Conservation (phyloP, 2,797 vertebrate species). For the Dryobates pubescens region DNA sequence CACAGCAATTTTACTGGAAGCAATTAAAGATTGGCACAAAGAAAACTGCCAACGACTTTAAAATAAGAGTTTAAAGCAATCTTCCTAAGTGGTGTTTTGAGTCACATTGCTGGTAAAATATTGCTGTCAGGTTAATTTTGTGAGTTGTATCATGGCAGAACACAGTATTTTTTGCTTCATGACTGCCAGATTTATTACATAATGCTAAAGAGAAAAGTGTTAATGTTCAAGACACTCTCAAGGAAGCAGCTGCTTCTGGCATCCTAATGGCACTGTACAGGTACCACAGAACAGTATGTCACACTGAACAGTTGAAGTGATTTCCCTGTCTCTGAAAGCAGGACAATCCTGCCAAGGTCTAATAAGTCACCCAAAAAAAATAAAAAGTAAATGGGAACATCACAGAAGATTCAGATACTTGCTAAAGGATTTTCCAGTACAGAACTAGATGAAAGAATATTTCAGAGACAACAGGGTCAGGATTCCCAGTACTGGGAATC, state of each 20-base stretch:
- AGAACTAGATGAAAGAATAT: not conserved
- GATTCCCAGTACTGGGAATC: not conserved
- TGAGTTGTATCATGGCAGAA: slow-evolving; percentile 21
- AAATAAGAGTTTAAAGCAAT: slow-evolving; percentile 34
- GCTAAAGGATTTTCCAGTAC: not conserved
- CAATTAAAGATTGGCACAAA: slow-evolving; percentile 1
- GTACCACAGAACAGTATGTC: not conserved
- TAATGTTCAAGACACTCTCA: not conserved
- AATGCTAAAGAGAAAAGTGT: not conserved
- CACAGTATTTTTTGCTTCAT: slow-evolving; percentile 6
- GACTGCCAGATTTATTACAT: not conserved
- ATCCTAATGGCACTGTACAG: not conserved
- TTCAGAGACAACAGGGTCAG: not conserved
- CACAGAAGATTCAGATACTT: not conserved
- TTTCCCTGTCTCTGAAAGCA: not conserved
- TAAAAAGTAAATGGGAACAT: not conserved
- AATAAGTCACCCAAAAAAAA: not conserved
- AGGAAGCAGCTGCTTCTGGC: not conserved
- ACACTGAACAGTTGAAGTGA: not conserved
- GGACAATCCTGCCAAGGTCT: not conserved
- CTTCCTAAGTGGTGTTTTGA: not conserved
- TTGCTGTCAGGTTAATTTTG: not conserved
- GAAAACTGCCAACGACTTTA: not conserved
- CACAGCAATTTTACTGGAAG: not conserved
- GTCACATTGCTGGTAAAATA: not conserved